Evolutionary conservation across 1,140 invertebrate genomes (phyloP), one percentile per base, ranked within the genome.

Genomic region (Polypedilum vanderplanki): DNA sequence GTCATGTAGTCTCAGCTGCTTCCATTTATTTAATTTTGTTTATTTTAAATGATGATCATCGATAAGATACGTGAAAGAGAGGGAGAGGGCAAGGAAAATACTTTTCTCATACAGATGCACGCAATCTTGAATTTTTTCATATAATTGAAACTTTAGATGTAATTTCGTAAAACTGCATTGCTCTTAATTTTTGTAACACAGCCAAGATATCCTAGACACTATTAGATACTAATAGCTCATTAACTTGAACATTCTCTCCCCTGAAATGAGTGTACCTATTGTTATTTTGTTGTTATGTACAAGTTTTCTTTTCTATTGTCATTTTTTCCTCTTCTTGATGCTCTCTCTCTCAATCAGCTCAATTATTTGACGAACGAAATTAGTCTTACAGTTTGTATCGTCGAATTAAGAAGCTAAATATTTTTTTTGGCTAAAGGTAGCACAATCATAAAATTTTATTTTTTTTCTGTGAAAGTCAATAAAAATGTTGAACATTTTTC

Each of bases 401-500:
- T 70, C 20, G 65, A 18, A 70, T 70, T 70, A 70, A 70, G n/a
- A 70, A 70, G 24, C 17, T 70, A 18, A 70, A 18, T 70, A 18
- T 22, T 33, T 33, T 33, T 33, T 33, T 33, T 33, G 24, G 24
- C 24, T 9, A 22, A 70, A 70, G 65, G 65, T 18, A 70, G 65
- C 46, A 15, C 12, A 57, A 46, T 46, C 12, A 57, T 57, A n/a
- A 57, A 57, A 57, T 15, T 57, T 15, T 57, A n/a, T 57, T 57
- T 57, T 46, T 46, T 46, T 12, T 57, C 10, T 57, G 7, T 9
- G 46, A 46, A 33, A 33, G 24, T 33, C 24, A 33, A 33, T 33
- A 33, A 33, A 33, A 33, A 33, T 33, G 1, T 33, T 33, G 2
- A 33, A 33, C 24, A 33, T 33, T 33, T 33, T 33, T 33, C 5